phyloP scores from a whole-genome alignment of 2,888 invertebrate species.

The Didymodactylos carnosus region DNA sequence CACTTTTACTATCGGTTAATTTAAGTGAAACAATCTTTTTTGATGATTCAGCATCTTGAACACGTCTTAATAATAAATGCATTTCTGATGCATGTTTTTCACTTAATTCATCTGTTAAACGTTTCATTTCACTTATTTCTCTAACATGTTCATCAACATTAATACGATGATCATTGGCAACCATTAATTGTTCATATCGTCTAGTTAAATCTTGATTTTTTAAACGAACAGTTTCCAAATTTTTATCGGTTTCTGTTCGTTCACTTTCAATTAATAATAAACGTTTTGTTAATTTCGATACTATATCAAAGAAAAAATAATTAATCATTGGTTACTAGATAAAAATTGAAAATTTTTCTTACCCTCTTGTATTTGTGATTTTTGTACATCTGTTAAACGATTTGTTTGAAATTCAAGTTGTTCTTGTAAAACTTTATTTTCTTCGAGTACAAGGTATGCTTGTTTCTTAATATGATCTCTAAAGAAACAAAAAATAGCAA shows the following conservation, averaged over 20 bases:
- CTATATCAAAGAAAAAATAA: constrained; percentile 16
- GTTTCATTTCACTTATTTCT: constrained; percentile 24
- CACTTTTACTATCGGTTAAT: neutral
- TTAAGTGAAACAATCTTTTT: neutral
- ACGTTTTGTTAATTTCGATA: constrained; percentile 24
- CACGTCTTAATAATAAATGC: neutral
- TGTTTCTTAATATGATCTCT: constrained; percentile 31
- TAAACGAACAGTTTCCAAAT: constrained; percentile 21
- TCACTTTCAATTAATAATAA: constrained; percentile 22
- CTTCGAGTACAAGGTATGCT: constrained; percentile 31
- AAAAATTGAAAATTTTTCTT: neutral
- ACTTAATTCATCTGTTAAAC: constrained; percentile 17
- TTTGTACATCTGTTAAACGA: constrained; percentile 26
- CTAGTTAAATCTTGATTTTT: constrained; percentile 22
- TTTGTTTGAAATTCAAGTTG: constrained; percentile 28
- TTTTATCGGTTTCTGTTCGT: constrained; percentile 22
- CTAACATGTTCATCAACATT: constrained; percentile 24
- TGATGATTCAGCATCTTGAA: neutral
- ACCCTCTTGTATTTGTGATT: constrained; percentile 28
- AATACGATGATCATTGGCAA: constrained; percentile 21
- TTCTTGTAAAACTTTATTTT: constrained; percentile 32
- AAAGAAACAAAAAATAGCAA: constrained; percentile 1
- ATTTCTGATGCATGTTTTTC: neutral
- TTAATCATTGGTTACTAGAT: neutral
- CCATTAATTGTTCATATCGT: constrained; percentile 21